Conservation (phyloP, 2,797 vertebrate species). For the Danio kyathit region DNA sequence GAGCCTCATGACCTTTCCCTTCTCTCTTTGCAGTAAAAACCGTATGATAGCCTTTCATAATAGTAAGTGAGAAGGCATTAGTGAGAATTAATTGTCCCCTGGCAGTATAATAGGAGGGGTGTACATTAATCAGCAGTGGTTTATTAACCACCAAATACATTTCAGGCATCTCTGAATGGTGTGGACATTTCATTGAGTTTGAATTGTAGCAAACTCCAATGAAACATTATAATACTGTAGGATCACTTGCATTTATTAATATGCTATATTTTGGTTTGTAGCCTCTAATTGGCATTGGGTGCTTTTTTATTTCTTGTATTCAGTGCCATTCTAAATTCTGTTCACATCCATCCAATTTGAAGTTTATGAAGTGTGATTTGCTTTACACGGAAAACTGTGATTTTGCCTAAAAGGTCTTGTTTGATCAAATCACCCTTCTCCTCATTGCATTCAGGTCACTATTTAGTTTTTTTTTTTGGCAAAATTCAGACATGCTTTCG, state of each 20-base stretch:
- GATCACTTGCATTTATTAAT: slow-evolving; percentile 21
- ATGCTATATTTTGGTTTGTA: background rate
- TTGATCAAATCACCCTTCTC: background rate
- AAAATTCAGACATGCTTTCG: slow-evolving; percentile 1
- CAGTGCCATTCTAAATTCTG: background rate
- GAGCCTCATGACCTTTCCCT: slow-evolving; percentile 43
- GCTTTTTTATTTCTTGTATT: background rate
- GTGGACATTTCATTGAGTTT: slow-evolving; percentile 12
- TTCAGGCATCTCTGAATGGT: slow-evolving; percentile 12
- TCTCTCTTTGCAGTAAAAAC: slow-evolving; percentile 33
- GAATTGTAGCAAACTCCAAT: background rate
- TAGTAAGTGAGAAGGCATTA: slow-evolving; percentile 38
- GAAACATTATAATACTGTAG: slow-evolving; percentile 17
- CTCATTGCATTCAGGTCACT: background rate
- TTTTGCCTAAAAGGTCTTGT: background rate
- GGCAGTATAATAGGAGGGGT: slow-evolving; percentile 47
- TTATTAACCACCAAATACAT: slow-evolving; percentile 47
- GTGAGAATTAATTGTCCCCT: slow-evolving; percentile 46
- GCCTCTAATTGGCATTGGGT: background rate
- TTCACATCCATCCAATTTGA: background rate
- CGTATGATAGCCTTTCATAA: slow-evolving; percentile 39
- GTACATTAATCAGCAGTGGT: slow-evolving; percentile 46
- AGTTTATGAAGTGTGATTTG: background rate
- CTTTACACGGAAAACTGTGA: background rate
- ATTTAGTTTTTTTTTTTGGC: slow-evolving; percentile 8